Conservation (phyloP, 2,113 vertebrate genomes). For the Mesoclemmys tuberculata region DNA sequence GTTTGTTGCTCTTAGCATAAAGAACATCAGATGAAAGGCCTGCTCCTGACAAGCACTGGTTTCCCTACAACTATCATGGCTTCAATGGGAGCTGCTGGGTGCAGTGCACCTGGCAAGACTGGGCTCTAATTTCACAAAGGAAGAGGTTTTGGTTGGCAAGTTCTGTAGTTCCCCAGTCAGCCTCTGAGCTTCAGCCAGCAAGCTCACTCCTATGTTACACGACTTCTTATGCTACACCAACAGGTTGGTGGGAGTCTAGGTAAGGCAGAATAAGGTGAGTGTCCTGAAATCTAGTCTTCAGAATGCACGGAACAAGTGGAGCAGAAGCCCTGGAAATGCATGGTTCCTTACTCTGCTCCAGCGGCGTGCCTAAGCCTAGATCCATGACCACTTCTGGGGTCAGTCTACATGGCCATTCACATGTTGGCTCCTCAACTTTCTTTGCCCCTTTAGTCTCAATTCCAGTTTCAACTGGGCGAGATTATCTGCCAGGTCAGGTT, state of each 20-base stretch:
- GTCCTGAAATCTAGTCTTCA: not conserved
- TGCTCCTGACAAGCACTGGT: rapidly evolving
- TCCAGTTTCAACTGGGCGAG: not conserved
- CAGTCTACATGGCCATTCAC: not conserved
- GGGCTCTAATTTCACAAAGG: not conserved
- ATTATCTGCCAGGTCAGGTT: not conserved
- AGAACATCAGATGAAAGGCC: rapidly evolving
- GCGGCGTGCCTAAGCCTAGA: rapidly evolving
- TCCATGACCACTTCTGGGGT: not conserved
- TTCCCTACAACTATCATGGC: not conserved
- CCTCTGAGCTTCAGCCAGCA: not conserved
- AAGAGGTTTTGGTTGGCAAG: not conserved
- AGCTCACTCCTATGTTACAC: not conserved
- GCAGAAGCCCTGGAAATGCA: rapidly evolving
- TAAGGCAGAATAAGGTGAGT: not conserved
- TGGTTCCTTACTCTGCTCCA: rapidly evolving
- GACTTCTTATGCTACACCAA: not conserved
- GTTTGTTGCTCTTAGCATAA: not conserved
- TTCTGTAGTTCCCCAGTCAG: not conserved
- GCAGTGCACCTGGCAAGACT: rapidly evolving
- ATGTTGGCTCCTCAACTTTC: not conserved
- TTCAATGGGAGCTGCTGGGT: not conserved
- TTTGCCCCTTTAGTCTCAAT: not conserved
- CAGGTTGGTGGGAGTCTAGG: no score
- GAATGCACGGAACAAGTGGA: rapidly evolving